Base-by-base conservation (phyloP, 2,888 invertebrate species). In the Halictus ligatus region DNA sequence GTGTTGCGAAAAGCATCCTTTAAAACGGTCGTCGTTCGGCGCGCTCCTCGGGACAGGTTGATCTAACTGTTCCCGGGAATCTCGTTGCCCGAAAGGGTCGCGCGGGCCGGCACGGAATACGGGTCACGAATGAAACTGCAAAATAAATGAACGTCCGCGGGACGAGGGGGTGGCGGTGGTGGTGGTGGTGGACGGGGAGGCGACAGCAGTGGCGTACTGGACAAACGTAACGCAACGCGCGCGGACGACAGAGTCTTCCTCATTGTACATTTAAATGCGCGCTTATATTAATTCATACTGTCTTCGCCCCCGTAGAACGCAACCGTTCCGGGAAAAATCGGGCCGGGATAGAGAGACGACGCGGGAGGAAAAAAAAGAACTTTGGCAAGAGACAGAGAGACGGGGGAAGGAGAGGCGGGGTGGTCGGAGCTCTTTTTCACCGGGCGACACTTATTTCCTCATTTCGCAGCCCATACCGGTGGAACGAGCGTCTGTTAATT, bases 401-500 rank as follows among this genome's bases (percentile, higher is more conserved):
- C n/a, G 2, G 5, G 15, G n/a, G n/a, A n/a, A 25, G 46, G 54
- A 21, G 50, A 18, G 18, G 5, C 1, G 35, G 13, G 71, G 25
- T 12, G 71, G 25, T 12, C 3, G 25, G 12, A 21, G 40, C 77
- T 60, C 77, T 87, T 87, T 87, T 87, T 87, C 88, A 87, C 80
- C 78, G 46, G 82, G 72, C 78, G 88, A 88, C 84, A 83, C 87
- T 87, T 87, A 86, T 88, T 88, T 83, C 86, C 88, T 81, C 85
- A 81, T 87, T 87, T 81, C 77, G 78, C 73, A 67, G 83, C 80
- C 78, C 89, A 79, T 81, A 84, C 75, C 82, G 72, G 78, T 35
- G 85, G 67, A 84, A 86, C 83, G 91, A 83, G 81, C 84, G 81
- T 76, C 77, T 82, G 90, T 91, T 91, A 91, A 91, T 91, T 91